Evolutionary conservation across 1,140 invertebrate genomes (phyloP), one percentile per base, ranked within the genome.

Genomic region (Zaprionus davidi): DNA sequence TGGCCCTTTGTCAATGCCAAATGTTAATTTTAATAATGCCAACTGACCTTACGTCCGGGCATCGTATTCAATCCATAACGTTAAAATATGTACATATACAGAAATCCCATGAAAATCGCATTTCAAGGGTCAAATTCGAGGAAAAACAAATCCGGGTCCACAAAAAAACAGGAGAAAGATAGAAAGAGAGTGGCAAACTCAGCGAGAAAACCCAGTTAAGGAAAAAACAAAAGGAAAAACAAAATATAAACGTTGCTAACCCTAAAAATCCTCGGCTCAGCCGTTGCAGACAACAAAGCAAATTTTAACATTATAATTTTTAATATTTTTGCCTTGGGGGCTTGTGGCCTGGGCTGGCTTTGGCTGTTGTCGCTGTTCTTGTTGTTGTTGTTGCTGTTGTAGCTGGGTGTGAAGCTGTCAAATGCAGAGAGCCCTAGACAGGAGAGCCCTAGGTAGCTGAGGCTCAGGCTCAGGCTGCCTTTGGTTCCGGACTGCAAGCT

Each of bases 271-370:
- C 64, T 79, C 53, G 72, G 81, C 80, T 70, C 66, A 74, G 66
- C 34, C 76, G 57, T 49, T 60, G 67, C 73, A 85, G 51, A 79
- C 81, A 90, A 90, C 81, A 88, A 81, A 90, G 81, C 81, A 88
- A 88, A 90, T 90, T 82, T 85, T 90, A 88, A 88, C 85, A 88
- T 88, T 84, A 90, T 88, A 90, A 88, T 90, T 88, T 88, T 88
- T 90, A 85, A 90, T 90, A 90, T 90, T 88, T 88, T 85, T 81
- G 81, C 76, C 84, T 84, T 84, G 70, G 62, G 82, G 83, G 74
- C 71, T 80, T 56, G 68, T 76, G 76, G 63, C 36, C 17, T 17
- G 64, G 6, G n/a, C 6, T 46, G 24, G 28, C 17, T 58, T 38
- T 57, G 26, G 7, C 1, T 12, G 44, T 15, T 31, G 17, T 49